phyloP scores from a whole-genome alignment of 2,113 vertebrate genomes.

The Corapipo altera region DNA sequence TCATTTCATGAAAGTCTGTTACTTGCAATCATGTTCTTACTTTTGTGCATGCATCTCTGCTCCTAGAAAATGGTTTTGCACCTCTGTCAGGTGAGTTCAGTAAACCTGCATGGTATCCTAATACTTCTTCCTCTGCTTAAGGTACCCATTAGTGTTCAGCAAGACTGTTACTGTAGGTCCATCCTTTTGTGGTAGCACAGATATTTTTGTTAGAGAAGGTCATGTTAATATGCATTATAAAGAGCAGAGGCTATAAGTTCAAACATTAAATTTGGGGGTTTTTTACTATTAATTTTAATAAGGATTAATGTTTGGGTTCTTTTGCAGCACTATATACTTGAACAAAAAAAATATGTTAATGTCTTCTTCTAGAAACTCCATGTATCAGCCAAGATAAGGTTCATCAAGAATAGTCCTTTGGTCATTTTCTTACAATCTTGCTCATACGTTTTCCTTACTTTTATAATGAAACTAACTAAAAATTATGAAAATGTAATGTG shows the following conservation, averaged over 20 bases:
- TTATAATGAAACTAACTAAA: neutral
- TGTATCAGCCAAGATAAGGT: neutral
- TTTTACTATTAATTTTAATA: neutral
- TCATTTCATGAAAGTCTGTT: constrained; percentile 74
- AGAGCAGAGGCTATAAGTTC: neutral
- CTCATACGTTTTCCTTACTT: neutral
- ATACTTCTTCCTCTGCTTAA: constrained; percentile 61
- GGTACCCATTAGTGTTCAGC: constrained; percentile 63
- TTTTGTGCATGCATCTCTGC: constrained; percentile 94
- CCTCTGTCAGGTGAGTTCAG: constrained; percentile 97
- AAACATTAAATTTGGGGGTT: neutral
- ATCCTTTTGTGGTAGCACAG: constrained; percentile 22
- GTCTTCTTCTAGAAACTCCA: neutral
- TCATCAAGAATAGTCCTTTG: neutral
- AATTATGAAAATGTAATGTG: neutral
- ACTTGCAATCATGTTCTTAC: constrained; percentile 90
- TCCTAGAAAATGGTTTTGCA: constrained; percentile 98
- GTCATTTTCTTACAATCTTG: neutral
- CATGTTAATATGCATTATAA: neutral
- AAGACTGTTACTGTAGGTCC: constrained; percentile 76
- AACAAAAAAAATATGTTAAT: neutral
- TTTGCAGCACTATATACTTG: neutral
- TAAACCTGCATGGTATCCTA: constrained; percentile 80
- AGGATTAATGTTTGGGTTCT: neutral
- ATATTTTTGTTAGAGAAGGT: neutral